Conservation (phyloP, 2,113 vertebrate species). For the Podarcis muralis region DNA sequence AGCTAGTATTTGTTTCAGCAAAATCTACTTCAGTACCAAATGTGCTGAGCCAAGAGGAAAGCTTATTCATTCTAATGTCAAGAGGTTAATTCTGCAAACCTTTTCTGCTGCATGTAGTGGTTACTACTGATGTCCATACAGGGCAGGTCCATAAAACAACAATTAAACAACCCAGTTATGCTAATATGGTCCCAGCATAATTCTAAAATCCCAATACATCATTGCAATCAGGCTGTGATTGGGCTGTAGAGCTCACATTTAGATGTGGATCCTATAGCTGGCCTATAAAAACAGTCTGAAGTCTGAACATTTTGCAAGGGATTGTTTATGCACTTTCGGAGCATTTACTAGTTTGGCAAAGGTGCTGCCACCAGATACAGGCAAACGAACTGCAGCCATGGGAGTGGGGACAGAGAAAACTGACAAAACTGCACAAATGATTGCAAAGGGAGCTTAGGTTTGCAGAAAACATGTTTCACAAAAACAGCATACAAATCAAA, state of each 20-base stretch:
- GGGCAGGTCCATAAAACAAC: neutral
- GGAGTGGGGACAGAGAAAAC: neutral
- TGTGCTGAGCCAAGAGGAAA: neutral
- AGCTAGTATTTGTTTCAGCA: neutral
- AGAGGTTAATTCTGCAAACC: neutral
- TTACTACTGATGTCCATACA: neutral
- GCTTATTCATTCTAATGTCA: neutral
- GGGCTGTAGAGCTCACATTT: neutral
- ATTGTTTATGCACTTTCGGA: neutral
- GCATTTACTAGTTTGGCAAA: neutral
- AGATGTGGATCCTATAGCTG: neutral
- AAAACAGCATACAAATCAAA: neutral
- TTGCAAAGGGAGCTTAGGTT: neutral
- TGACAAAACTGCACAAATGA: neutral
- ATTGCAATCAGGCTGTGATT: neutral
- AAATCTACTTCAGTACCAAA: neutral
- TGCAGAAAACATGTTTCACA: conserved; percentile 1
- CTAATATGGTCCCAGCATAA: neutral
- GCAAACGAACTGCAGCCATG: neutral
- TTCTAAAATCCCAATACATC: neutral
- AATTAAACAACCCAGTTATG: neutral
- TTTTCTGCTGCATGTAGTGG: neutral
- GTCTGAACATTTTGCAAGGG: neutral
- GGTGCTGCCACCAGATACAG: neutral
- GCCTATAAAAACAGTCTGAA: neutral